Percentiles rank a stretch among this genome's conserved stretches.
Evolutionary conservation across 2,888 invertebrate genomes (phyloP).

Genomic region (Sesia apiformis): DNA sequence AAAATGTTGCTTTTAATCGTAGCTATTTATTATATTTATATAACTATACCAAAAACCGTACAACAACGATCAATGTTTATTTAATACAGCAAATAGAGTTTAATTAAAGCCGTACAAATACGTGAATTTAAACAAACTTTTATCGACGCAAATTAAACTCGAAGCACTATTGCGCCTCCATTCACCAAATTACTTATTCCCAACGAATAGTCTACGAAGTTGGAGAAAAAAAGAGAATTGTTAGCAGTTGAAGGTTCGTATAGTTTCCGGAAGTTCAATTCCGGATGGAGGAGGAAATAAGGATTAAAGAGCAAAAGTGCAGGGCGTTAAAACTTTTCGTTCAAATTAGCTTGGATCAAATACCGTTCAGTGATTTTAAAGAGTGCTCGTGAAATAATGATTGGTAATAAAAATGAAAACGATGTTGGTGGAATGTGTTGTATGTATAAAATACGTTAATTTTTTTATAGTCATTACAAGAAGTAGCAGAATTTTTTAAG

Average conservation of each 20-base stretch:
- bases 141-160: conserved; percentile 1
- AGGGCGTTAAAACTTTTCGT: not conserved
- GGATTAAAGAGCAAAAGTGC: conserved; percentile 5
- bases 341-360: not conserved
- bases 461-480: too few species aligned
- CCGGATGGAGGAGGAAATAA: not conserved
- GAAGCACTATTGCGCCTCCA: conserved; percentile 7
- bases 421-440: too few species aligned
- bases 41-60: too few species aligned
- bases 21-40: too few species aligned
- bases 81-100: not conserved
- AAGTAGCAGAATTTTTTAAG: too few species aligned
- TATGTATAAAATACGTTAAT: too few species aligned
- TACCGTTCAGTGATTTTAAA: not conserved
- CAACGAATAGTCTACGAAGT: conserved; percentile 7
- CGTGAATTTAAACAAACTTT: not conserved
- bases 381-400: not conserved
- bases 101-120: not conserved
- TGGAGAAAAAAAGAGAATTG: conserved; percentile 6
- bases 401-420: not conserved
- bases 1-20: too few species aligned
- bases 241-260: not conserved
- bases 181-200: conserved; percentile 14
- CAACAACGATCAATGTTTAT: too few species aligned
- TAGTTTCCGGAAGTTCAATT: not conserved